Evolutionary conservation across 2,888 invertebrate species (phyloP).

Genomic region (Agrilus cyanescens): DNA sequence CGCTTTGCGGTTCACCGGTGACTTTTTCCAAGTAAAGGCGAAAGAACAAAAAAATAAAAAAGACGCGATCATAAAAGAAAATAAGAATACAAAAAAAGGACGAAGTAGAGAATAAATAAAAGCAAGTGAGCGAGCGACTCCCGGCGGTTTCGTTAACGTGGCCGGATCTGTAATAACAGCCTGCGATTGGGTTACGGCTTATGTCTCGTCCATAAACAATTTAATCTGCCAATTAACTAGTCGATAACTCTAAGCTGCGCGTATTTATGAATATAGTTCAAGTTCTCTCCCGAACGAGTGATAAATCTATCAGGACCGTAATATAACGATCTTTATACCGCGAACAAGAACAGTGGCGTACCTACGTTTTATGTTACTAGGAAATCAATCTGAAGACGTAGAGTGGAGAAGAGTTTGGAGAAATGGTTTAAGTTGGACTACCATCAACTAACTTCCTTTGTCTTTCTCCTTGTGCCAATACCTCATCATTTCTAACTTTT

Average conservation of each 20-base stretch:
- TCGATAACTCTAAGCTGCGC: constrained; percentile 25
- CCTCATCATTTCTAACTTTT: no score
- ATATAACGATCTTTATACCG: constrained; percentile 20
- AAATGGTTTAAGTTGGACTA: no score
- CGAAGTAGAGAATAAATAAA: neutral
- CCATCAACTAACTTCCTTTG: no score
- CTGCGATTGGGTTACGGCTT: constrained; percentile 25
- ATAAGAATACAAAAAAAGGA: constrained; percentile 1
- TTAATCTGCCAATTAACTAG: constrained; percentile 29
- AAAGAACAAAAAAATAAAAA: neutral
- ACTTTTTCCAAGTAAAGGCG: no score
- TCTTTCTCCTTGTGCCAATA: no score
- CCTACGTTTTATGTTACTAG: no score
- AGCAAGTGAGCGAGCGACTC: neutral
- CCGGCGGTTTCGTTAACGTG: no score
- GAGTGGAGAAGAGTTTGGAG: no score
- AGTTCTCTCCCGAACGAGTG: constrained; percentile 20
- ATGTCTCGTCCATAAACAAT: constrained; percentile 28
- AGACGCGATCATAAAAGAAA: constrained; percentile 1
- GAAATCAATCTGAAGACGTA: no score
- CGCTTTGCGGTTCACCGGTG: neutral
- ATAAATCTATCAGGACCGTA: constrained; percentile 22
- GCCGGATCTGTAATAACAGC: constrained; percentile 13
- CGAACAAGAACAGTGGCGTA: no score
- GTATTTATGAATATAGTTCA: constrained; percentile 25